Conservation (phyloP, 2,888 invertebrate genomes). For the Megamerina dolium region DNA sequence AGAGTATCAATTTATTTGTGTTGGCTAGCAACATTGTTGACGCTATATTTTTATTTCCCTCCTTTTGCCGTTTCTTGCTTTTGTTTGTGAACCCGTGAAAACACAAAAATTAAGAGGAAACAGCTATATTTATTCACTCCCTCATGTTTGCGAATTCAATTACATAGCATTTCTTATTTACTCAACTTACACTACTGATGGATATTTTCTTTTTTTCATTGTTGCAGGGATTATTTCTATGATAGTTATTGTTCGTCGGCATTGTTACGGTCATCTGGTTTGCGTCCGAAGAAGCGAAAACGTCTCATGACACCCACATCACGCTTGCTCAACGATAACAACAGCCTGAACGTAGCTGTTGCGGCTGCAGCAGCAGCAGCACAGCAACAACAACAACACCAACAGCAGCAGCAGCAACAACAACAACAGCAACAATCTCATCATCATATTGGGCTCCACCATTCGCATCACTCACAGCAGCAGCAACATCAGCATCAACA, state of each 20-base stretch:
- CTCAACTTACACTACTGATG: too few species aligned
- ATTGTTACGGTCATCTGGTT: constrained; percentile 40
- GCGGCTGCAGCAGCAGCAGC: constrained; percentile 33
- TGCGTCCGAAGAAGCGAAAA: constrained; percentile 49
- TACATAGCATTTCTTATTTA: too few species aligned
- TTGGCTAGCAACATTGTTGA: too few species aligned
- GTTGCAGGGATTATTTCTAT: constrained; percentile 56
- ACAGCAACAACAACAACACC: constrained; percentile 38
- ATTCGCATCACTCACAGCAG: constrained; percentile 20
- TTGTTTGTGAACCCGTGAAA: too few species aligned
- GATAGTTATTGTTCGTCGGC: constrained; percentile 52
- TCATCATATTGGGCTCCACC: constrained; percentile 33
- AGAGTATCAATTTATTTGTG: constrained; percentile 24
- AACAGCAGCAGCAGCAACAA: constrained; percentile 33
- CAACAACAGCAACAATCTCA: constrained; percentile 29
- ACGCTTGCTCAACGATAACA: constrained; percentile 35
- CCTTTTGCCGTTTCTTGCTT: too few species aligned
- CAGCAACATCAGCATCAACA: constrained; percentile 32
- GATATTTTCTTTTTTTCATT: constrained; percentile 7
- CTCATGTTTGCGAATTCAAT: too few species aligned
- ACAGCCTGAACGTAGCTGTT: constrained; percentile 38
- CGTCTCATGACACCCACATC: constrained; percentile 44
- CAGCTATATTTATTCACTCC: too few species aligned
- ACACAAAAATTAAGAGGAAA: too few species aligned
- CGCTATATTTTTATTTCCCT: too few species aligned